Percentiles rank a stretch among this genome's conserved stretches.
Evolutionary conservation across 2,888 invertebrate genomes (phyloP).

Genomic region (Acleris laterana): DNA sequence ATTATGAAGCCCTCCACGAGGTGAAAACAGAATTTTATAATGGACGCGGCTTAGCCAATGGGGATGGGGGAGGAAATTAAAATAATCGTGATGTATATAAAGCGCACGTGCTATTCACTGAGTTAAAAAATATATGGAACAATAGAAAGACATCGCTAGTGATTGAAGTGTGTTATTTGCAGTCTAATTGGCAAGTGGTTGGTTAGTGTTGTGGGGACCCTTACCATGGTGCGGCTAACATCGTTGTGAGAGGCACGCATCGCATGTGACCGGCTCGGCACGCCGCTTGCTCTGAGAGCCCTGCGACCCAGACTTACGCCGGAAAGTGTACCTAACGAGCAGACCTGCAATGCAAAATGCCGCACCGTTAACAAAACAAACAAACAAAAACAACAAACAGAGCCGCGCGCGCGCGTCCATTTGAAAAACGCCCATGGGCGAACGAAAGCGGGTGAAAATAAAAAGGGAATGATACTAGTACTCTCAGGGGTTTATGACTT

Average conservation of each 20-base stretch:
- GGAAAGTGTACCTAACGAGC: constrained; percentile 86
- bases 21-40: constrained; percentile 46
- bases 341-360: constrained; percentile 85
- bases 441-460: constrained; percentile 75
- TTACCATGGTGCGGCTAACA: constrained; percentile 83
- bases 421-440: constrained; percentile 79
- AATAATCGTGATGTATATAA: constrained; percentile 46
- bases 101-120: constrained; percentile 1
- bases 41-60: constrained; percentile 74
- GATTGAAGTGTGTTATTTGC: constrained; percentile 51
- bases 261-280: constrained; percentile 82
- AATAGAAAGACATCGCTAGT: constrained; percentile 13
- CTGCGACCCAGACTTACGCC: constrained; percentile 84
- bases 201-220: constrained; percentile 57
- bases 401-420: constrained; percentile 79
- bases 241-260: constrained; percentile 84
- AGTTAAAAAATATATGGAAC: not conserved
- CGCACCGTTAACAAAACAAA: constrained; percentile 83
- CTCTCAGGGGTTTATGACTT: constrained; percentile 72
- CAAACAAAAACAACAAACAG: constrained; percentile 70
- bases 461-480: constrained; percentile 60
- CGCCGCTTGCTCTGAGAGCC: constrained; percentile 81
- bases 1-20: constrained; percentile 53
- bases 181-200: constrained; percentile 53
- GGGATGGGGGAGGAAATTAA: constrained; percentile 43